These are phyloP conservation scores for Lepus townsendii DNA, from an alignment of 2,797 vertebrate species.

Conservation along the genomic window DNA sequence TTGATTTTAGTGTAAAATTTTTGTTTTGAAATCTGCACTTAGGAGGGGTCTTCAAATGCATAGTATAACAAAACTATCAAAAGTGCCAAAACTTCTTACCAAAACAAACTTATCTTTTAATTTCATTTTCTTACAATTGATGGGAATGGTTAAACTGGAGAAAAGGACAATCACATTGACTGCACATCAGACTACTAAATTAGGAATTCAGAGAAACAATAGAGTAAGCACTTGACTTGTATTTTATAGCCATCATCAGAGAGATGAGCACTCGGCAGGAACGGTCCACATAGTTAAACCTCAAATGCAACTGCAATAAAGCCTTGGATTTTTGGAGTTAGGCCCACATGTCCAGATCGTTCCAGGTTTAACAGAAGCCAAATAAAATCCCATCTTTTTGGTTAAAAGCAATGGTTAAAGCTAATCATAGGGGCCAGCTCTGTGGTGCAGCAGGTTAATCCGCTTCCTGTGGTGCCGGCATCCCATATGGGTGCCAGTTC, in stretches of 20 bases:
- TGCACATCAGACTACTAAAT: neutral
- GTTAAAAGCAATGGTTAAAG: conserved; percentile 32
- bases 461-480: no score
- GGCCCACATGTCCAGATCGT: neutral
- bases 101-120: no score
- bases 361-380: neutral
- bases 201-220: neutral
- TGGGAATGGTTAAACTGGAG: conserved; percentile 21
- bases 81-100: no score
- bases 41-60: no score
- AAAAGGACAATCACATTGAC: neutral
- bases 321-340: conserved; percentile 52
- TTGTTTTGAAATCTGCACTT: no score
- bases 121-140: neutral
- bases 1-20: no score
- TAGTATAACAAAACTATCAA: no score
- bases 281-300: neutral
- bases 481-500: no score
- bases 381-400: neutral
- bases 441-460: no score
- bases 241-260: neutral
- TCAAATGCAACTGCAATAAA: conserved; percentile 54
- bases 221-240: neutral
- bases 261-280: neutral
- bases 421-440: no score